Conservation (phyloP, 2,797 vertebrate species). For the Eremophila alpestris region DNA sequence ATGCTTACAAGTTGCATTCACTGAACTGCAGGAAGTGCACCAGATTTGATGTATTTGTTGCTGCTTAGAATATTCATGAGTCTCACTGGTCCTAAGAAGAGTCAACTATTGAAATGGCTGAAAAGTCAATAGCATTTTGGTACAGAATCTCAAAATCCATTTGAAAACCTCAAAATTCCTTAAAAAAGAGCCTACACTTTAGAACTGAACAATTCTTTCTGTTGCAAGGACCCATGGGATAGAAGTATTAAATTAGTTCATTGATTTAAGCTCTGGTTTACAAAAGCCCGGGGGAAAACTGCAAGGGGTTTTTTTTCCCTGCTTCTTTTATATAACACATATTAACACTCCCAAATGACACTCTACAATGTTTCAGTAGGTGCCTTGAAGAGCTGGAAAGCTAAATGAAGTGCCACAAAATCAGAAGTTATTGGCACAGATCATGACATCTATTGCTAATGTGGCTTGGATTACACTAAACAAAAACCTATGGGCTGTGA, state of each 20-base stretch:
- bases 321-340: neutral
- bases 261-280: neutral
- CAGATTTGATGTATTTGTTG: neutral
- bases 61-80: slow-evolving; percentile 47
- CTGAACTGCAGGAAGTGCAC: slow-evolving; percentile 25
- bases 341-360: neutral
- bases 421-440: neutral
- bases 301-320: neutral
- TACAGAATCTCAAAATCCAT: neutral
- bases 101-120: neutral
- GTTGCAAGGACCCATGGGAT: neutral
- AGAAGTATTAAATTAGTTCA: neutral
- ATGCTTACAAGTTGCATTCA: slow-evolving; percentile 2
- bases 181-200: neutral
- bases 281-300: neutral
- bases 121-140: neutral
- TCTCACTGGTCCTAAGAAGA: neutral
- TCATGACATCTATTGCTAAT: neutral
- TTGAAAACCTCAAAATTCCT: neutral
- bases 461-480: neutral
- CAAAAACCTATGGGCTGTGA: neutral
- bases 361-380: neutral
- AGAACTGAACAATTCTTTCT: neutral
- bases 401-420: neutral
- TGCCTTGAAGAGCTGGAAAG: neutral